Evolutionary conservation across 1,140 invertebrate species (phyloP), one percentile per base, ranked within the genome.

Genomic region (Bilobella aurantiaca): DNA sequence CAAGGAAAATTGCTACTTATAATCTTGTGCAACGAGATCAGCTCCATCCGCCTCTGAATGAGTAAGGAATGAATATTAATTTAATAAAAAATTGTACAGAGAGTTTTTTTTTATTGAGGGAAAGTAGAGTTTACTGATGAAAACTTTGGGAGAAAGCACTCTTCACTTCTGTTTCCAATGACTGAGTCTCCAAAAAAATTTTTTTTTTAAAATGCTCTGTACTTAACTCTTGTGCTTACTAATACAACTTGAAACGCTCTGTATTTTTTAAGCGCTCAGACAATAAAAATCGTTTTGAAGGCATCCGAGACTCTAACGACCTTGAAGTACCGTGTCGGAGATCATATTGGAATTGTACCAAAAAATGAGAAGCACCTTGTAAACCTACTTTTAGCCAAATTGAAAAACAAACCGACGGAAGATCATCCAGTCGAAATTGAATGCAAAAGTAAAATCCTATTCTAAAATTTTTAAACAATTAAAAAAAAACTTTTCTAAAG

Each of bases 361-460:
- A 42, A 42, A 18, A 42, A 42, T 42, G 34, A 42, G 18, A 42
- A 8, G 34, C 34, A 42, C 18, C 34, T 42, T 42, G 34, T 42
- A 8, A 18, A 8, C 18, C 34, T 42, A 18, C 34, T 42, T 18
- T 42, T 42, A 42, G 34, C 34, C 34, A 42, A 42, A 42, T 42
- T 42, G 34, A 42, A 42, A 18, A 42, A 42, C 18, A 42, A 42
- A 42, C 34, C 34, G 34, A 42, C 34, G 8, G 18, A 42, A 12
- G 34, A 42, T 18, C 8, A 8, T 12, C 34, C 34, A 42, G 34
- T 42, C 8, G 34, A 42, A 18, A 8, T 42, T 42, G 8, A 42
- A 42, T 42, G 8, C 34, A 18, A 42, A 42, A 42, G 83, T 86
- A 69, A 79, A 84, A 12, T 90, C 93, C 74, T 88, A 92, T n/a